Conservation (phyloP, 2,888 invertebrate species). For the Exephanes ischioxanthus region DNA sequence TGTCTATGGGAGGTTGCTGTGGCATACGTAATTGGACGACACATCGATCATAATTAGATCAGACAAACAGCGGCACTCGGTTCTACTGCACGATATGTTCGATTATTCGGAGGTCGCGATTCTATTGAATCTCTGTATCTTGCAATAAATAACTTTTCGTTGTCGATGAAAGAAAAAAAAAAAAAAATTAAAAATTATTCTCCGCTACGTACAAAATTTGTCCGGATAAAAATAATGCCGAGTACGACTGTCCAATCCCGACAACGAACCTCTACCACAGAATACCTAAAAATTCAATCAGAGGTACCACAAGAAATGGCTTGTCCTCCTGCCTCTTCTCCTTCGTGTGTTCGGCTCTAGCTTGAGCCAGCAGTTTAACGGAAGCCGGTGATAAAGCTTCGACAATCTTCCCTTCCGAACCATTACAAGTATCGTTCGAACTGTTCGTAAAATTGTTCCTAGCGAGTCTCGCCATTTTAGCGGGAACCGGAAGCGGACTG, state of each 20-base stretch:
- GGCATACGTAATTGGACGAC: not conserved
- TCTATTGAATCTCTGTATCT: too few relatives aligned
- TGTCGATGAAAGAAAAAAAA: too few relatives aligned
- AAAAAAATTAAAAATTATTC: too few relatives aligned
- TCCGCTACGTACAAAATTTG: too few relatives aligned
- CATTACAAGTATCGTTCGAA: conserved; percentile 7
- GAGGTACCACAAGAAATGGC: conserved; percentile 77
- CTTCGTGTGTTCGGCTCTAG: conserved; percentile 37
- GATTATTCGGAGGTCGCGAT: not conserved
- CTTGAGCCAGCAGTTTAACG: conserved; percentile 28
- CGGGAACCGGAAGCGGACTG: conserved; percentile 75
- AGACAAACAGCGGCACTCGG: not conserved
- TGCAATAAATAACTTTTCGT: too few relatives aligned
- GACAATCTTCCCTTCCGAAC: not conserved
- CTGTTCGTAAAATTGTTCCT: conserved; percentile 26
- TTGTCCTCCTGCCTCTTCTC: conserved; percentile 71
- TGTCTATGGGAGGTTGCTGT: not conserved
- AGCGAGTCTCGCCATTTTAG: conserved; percentile 73
- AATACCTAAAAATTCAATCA: conserved; percentile 55
- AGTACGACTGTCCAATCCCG: conserved; percentile 32
- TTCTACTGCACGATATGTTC: not conserved
- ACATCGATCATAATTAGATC: not conserved
- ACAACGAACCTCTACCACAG: conserved; percentile 43
- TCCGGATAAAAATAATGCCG: not conserved
- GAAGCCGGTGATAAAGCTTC: conserved; percentile 33